phyloP scores from a whole-genome alignment of 2,113 vertebrate genomes.

The Athene cunicularia region DNA sequence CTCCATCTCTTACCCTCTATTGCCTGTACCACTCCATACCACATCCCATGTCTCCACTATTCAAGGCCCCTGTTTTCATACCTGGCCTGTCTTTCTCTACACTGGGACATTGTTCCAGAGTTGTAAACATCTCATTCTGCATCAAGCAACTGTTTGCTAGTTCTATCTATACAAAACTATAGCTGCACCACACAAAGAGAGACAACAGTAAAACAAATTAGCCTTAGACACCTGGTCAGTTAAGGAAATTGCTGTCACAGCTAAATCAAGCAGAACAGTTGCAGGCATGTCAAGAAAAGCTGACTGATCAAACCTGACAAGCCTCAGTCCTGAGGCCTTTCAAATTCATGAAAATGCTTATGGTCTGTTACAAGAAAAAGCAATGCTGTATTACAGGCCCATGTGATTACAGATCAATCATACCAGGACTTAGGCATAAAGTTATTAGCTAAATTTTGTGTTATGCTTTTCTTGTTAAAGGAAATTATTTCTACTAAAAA shows the following conservation, averaged over 20 bases:
- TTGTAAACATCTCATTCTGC: background rate
- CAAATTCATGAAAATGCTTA: background rate
- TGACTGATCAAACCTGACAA: background rate
- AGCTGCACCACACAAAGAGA: background rate
- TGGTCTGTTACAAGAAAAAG: background rate
- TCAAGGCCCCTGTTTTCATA: background rate
- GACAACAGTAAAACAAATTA: background rate
- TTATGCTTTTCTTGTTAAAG: background rate
- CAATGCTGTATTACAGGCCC: background rate
- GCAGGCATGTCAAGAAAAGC: background rate
- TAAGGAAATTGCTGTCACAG: background rate
- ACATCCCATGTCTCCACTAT: background rate
- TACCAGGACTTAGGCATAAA: background rate
- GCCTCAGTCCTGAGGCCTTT: background rate
- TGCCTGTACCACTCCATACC: background rate
- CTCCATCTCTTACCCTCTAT: background rate
- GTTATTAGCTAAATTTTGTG: background rate
- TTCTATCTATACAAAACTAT: background rate
- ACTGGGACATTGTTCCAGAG: background rate
- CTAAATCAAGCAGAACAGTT: background rate
- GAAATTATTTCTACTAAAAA: background rate
- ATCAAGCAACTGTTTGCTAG: background rate
- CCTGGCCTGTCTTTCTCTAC: background rate
- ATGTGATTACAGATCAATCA: background rate
- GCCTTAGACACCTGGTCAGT: background rate